Evolutionary conservation across 2,888 invertebrate genomes (phyloP), one percentile per base, ranked within the genome.

Genomic region (Coremacera marginata): DNA sequence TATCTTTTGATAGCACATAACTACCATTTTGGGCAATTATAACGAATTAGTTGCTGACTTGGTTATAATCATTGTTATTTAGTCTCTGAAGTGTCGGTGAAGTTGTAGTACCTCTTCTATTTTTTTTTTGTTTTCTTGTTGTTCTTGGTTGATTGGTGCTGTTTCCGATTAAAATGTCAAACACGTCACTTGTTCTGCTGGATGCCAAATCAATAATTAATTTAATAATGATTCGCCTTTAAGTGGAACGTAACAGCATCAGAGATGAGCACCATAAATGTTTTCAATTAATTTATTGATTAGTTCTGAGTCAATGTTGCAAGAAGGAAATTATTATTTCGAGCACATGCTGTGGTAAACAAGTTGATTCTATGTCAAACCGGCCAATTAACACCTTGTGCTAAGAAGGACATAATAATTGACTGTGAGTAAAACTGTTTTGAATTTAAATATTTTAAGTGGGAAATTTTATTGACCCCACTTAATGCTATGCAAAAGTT

Each of bases 1-100:
- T 44, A 44, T 44, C 62, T 37, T 44, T 37, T 60, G 60, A 25
- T n/a, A 57, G 70, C 65, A 55, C 49, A 74, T 70, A 70, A 63
- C 70, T 55, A 62, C 81, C 77, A 81, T 79, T 81, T 79, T 70
- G 73, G 76, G 57, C 75, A 73, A 76, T 79, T 75, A 77, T 77
- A 51, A 27, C 77, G 75, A 75, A 79, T 78, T 82, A 76, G 76
- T 79, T 72, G 44, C 44, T 68, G 37, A 57, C 62, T 70, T 34
- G 19, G 37, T 63, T 62, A n/a, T 76, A 52, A 76, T 76, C 76
- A 76, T 63, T 62, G 63, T 74, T 67, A 65, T 67, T 67, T 74
- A 22, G 74, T 16, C 22, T 52, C 8, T 74, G 67, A 57, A 34
- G 74, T 67, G 65, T 63, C 52, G 74, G 37, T 49, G 63, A 65